Percentiles rank a stretch among this genome's conserved stretches.
These are phyloP conservation scores for Poeciliopsis infans DNA, from an alignment of 2,797 vertebrate species.

Conservation along the genomic window DNA sequence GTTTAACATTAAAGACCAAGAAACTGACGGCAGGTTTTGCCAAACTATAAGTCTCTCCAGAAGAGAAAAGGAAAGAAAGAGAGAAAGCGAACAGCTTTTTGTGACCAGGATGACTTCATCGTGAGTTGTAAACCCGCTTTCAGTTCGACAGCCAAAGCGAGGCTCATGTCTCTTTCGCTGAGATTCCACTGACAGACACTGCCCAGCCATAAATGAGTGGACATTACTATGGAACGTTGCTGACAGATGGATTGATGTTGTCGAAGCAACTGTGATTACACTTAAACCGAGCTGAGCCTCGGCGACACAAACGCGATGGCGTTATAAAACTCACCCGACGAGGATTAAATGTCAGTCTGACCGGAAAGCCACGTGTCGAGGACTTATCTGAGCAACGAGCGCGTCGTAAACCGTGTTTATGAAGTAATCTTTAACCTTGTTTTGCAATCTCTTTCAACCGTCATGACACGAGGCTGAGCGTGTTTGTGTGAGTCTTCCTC, in stretches of 20 bases:
- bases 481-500: background rate
- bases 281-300: constrained; percentile 21
- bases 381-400: constrained; percentile 15
- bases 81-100: constrained; percentile 28
- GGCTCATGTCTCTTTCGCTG: constrained; percentile 17
- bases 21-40: background rate
- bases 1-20: background rate
- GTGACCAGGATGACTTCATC: constrained; percentile 49
- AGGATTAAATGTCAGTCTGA: constrained; percentile 14
- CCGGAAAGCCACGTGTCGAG: constrained; percentile 5
- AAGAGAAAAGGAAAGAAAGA: background rate
- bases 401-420: background rate
- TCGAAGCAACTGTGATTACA: constrained; percentile 30
- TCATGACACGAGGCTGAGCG: background rate
- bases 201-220: constrained; percentile 33
- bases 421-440: constrained; percentile 14
- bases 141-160: constrained; percentile 16
- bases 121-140: constrained; percentile 20
- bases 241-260: constrained; percentile 52
- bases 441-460: background rate
- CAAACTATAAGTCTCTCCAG: background rate
- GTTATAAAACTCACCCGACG: background rate
- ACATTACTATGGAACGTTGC: constrained; percentile 39
- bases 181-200: constrained; percentile 10
- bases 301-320: constrained; percentile 13